Conservation (phyloP, 2,113 vertebrate species). For the Lophotis ruficrista region DNA sequence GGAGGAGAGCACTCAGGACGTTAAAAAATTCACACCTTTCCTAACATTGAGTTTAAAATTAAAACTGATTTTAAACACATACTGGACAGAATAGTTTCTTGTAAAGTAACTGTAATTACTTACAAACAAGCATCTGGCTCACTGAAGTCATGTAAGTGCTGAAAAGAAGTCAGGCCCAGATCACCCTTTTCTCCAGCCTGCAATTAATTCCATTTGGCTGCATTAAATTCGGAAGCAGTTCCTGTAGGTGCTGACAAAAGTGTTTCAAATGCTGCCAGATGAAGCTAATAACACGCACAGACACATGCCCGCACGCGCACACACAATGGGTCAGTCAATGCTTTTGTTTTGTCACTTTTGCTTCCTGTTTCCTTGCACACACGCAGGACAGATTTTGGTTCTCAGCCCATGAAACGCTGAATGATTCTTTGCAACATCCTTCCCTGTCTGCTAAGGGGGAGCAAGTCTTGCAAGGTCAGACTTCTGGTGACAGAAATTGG, state of each 20-base stretch:
- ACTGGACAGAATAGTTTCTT: background rate
- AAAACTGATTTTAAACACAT: background rate
- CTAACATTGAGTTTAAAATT: background rate
- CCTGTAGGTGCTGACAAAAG: background rate
- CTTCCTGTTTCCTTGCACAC: background rate
- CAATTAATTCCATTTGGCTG: background rate
- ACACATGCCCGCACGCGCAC: fast-evolving
- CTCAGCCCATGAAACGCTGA: background rate
- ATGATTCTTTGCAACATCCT: background rate
- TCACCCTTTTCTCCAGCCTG: background rate
- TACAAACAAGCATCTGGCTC: background rate
- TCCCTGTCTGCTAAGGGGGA: background rate
- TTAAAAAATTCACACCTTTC: background rate
- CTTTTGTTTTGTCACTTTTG: background rate
- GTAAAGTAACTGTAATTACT: background rate
- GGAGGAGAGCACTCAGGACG: background rate
- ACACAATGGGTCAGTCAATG: background rate
- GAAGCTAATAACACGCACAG: background rate
- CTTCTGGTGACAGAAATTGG: background rate
- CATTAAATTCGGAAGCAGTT: background rate
- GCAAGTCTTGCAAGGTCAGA: background rate
- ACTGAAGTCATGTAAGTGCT: background rate
- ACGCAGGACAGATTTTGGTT: background rate
- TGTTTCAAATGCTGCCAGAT: background rate
- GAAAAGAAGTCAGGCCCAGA: background rate